Evolutionary conservation across 1,140 invertebrate genomes (phyloP).

Genomic region (Bombus superbus): DNA sequence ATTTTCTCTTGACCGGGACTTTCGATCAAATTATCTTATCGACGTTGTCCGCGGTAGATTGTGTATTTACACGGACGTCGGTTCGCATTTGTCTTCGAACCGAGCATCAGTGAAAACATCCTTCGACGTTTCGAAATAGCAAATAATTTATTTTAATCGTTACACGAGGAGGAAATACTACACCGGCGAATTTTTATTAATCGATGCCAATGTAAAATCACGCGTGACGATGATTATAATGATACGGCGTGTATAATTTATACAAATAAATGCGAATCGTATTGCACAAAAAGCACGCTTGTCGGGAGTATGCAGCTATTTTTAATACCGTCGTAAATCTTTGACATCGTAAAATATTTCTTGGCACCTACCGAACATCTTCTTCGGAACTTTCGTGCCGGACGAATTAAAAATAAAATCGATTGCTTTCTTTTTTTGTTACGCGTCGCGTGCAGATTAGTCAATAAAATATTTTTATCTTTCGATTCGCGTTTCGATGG

Average conservation of each 20-base stretch:
- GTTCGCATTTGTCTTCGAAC: constrained; percentile 7
- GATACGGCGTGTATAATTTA: not conserved
- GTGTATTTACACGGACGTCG: constrained; percentile 21
- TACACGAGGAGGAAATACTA: not conserved
- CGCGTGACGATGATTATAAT: not conserved
- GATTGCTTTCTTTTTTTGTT: not conserved
- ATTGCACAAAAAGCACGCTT: constrained; percentile 1
- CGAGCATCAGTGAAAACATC: constrained; percentile 7
- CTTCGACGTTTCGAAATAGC: not conserved
- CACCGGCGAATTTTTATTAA: not conserved
- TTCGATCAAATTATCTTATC: constrained; percentile 53
- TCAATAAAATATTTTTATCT: too few species aligned
- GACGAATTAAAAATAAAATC: constrained; percentile 18
- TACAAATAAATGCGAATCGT: not conserved
- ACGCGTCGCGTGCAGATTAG: too few species aligned
- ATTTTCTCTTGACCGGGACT: constrained; percentile 37
- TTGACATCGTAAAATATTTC: constrained; percentile 24
- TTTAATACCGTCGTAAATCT: constrained; percentile 12
- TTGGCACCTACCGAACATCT: not conserved
- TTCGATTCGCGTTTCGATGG: too few species aligned
- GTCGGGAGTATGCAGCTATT: not conserved
- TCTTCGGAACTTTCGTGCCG: not conserved
- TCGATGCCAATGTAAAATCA: not conserved
- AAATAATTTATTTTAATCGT: constrained; percentile 11
- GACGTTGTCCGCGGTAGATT: constrained; percentile 23